A percentile compares a stretch with the other conserved stretches of the same genome.
phyloP scores from a whole-genome alignment of 1,140 invertebrate species.

The Leptinotarsa texana region DNA sequence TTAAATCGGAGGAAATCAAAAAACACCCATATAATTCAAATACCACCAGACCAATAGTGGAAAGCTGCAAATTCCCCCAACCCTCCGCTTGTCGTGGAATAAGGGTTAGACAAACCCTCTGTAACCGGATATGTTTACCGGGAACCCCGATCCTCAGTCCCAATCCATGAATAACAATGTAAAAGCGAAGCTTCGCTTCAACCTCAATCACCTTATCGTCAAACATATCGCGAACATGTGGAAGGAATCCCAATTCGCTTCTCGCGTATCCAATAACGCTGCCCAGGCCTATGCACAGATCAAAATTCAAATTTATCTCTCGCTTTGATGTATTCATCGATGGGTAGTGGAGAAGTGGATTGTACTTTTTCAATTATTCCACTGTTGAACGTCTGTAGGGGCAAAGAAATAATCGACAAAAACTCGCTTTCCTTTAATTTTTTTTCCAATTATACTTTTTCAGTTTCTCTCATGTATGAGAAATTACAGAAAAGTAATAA shows the following conservation, averaged over 20 bases:
- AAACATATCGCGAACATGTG: slow-evolving; percentile 49
- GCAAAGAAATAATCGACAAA: too few species aligned
- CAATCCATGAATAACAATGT: slow-evolving; percentile 54
- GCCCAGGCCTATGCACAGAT: slow-evolving; percentile 28
- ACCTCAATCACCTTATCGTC: slow-evolving; percentile 48
- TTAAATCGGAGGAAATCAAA: too few species aligned
- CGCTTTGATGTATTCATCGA: slow-evolving; percentile 23
- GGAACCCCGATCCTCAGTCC: slow-evolving; percentile 46
- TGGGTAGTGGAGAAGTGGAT: background rate
- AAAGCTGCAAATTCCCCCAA: background rate
- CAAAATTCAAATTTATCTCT: slow-evolving; percentile 39
- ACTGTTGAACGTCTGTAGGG: too few species aligned
- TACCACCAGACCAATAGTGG: background rate
- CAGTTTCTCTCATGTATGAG: too few species aligned
- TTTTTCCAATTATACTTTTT: too few species aligned
- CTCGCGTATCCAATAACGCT: slow-evolving; percentile 39
- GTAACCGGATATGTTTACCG: slow-evolving; percentile 51
- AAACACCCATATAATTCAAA: background rate
- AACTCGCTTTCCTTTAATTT: too few species aligned
- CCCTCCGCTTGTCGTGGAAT: background rate
- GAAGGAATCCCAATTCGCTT: slow-evolving; percentile 39
- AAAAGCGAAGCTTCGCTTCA: slow-evolving; percentile 30
- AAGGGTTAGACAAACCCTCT: slow-evolving; percentile 38
- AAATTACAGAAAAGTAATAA: too few species aligned
- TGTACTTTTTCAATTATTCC: background rate